These are phyloP conservation scores for Ondatra zibethicus DNA, from an alignment of 2,113 vertebrate species.

Conservation along the genomic window DNA sequence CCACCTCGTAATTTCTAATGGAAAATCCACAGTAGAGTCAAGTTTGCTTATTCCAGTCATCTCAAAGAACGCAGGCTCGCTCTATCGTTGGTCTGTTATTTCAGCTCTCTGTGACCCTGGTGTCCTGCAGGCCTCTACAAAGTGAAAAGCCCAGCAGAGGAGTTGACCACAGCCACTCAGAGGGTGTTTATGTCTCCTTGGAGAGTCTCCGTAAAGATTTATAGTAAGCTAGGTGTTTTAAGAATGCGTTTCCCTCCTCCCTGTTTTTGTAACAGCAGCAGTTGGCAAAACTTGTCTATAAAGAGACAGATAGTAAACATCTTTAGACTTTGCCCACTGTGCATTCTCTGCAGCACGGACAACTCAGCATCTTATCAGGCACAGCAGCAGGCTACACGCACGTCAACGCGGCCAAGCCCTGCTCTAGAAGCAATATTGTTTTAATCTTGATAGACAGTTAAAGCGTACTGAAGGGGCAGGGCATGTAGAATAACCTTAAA, in stretches of 20 bases:
- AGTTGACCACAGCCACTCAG: not conserved
- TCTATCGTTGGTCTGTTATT: not conserved
- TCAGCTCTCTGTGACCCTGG: not conserved
- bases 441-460: not conserved
- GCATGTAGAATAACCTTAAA: not conserved
- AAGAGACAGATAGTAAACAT: not conserved
- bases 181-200: not conserved
- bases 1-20: not conserved
- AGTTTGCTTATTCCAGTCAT: not conserved
- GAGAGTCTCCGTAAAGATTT: not conserved
- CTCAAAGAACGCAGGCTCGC: not conserved
- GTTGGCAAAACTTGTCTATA: not conserved
- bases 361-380: not conserved
- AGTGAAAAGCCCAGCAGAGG: not conserved
- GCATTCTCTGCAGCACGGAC: not conserved
- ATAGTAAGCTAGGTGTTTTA: constrained; percentile 5
- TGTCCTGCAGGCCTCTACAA: fast-evolving
- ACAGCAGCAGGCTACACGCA: not conserved
- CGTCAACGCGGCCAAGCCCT: not conserved
- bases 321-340: not conserved
- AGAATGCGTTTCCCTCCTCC: not conserved
- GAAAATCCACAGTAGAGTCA: not conserved
- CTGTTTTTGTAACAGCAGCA: not conserved
- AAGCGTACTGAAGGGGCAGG: not conserved
- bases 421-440: not conserved